Evolutionary conservation across 2,797 vertebrate genomes (phyloP).

Genomic region (Melanotaenia maccullochi): DNA sequence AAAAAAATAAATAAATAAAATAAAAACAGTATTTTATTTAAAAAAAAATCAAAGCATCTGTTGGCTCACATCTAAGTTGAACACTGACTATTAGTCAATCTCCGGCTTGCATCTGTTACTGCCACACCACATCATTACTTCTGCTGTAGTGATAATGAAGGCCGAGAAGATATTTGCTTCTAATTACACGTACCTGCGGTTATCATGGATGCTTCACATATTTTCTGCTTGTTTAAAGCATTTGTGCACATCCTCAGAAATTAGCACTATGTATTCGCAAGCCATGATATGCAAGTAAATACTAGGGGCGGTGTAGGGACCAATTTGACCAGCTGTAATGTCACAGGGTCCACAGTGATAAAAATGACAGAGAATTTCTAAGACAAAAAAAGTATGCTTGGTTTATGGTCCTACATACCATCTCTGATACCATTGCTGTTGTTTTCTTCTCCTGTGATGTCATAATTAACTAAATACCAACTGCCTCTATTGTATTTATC

Average conservation of each 20-base stretch:
- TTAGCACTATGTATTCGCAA: not conserved
- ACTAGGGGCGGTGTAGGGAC: not conserved
- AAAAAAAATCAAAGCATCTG: not conserved
- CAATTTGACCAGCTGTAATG: not conserved
- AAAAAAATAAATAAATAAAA: no score
- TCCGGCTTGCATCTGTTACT: not conserved
- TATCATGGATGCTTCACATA: not conserved
- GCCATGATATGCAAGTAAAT: not conserved
- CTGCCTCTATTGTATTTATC: not conserved
- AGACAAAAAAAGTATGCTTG: not conserved
- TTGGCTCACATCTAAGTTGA: not conserved
- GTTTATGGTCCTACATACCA: not conserved
- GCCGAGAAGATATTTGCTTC: not conserved
- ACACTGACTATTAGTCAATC: not conserved
- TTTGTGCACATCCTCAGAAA: not conserved
- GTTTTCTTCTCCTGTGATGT: not conserved
- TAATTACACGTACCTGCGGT: not conserved
- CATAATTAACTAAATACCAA: not conserved
- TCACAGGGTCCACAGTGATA: not conserved
- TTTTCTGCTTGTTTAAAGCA: not conserved
- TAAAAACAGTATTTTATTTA: not conserved
- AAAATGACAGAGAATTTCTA: not conserved
- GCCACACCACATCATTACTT: not conserved
- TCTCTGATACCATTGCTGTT: not conserved
- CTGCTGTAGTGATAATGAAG: not conserved